A percentile compares a stretch with the other conserved stretches of the same genome.
These are phyloP conservation scores for Danio jaintianensis DNA, from an alignment of 2,797 vertebrate species.

Conservation along the genomic window DNA sequence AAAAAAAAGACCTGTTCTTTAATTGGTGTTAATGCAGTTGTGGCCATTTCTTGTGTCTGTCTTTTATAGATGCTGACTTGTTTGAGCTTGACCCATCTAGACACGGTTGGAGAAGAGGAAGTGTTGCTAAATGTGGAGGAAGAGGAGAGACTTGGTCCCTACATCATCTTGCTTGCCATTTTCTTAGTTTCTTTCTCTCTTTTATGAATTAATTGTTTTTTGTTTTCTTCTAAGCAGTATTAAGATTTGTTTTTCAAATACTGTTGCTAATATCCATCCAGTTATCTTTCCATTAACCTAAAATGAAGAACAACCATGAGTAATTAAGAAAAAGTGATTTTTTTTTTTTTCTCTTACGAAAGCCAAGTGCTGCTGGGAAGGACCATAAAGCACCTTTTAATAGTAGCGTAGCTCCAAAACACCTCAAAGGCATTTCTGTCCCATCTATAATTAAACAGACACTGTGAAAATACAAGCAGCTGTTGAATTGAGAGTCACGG, in stretches of 20 bases:
- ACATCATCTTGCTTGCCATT: slow-evolving; percentile 70
- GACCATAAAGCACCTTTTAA: neutral
- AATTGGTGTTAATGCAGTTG: neutral
- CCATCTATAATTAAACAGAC: neutral
- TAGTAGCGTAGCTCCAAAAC: neutral
- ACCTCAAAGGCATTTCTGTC: neutral
- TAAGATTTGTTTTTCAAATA: slow-evolving; percentile 67
- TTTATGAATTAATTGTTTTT: slow-evolving; percentile 46
- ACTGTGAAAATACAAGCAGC: slow-evolving; percentile 47
- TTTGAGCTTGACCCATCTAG: slow-evolving; percentile 59
- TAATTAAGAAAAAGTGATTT: neutral
- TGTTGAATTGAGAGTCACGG: neutral
- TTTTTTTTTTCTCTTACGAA: slow-evolving; percentile 30
- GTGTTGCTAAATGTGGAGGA: slow-evolving; percentile 40
- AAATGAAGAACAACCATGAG: slow-evolving; percentile 38
- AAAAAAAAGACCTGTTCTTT: neutral
- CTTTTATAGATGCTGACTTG: slow-evolving; percentile 61
- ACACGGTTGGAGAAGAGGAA: slow-evolving; percentile 39
- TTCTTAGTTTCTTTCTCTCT: slow-evolving; percentile 69
- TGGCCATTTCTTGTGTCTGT: neutral
- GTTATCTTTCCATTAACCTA: slow-evolving; percentile 46
- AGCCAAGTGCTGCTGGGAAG: slow-evolving; percentile 35
- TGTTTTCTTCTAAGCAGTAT: slow-evolving; percentile 75
- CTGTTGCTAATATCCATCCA: slow-evolving; percentile 52
- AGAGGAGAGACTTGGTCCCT: slow-evolving; percentile 54